Base-by-base conservation (phyloP, 2,888 invertebrate genomes). In the Theretra japonica region DNA sequence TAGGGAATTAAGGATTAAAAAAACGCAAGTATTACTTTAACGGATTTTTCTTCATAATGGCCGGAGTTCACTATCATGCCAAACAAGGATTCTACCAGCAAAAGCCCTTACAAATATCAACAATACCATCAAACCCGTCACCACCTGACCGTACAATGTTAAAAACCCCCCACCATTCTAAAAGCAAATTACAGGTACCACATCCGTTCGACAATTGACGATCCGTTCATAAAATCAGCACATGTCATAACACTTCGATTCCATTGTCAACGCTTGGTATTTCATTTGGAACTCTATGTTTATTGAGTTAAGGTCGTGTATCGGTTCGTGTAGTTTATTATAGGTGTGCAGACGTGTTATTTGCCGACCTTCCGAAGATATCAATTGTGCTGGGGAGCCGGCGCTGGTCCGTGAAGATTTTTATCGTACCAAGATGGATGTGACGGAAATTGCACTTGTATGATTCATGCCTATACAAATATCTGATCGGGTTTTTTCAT, bases 301-400 rank as follows among this genome's bases (percentile, higher is more conserved):
- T n/a, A 33, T 30, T n/a, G 19, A 6, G 5, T 33, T 60, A 60
- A 33, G 33, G 60, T 33, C 3, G 60, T 30, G 19, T 28, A 59
- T 17, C 53, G 4, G 25, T 19, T 25, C 30, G 19, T 6, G 0
- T 17, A 41, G 65, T 17, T 41, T 65, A 65, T 41, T 65, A 65
- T 17, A 65, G 41, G 65, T 65, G 48, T 48, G 21, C 41, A 48
- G 65, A 79, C 81, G 77, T 86, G 82, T 83, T 86, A 86, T 86
- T 86, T 83, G 83, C 80, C 80, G 87, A 85, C 88, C 89, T 88
- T 89, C 88, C 87, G 85, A 82, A 85, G 82, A 85, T 88, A 88
- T 87, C 89, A 89, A 89, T 89, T 88, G 88, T 77, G 78, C 68
- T 71, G 73, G 21, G 68, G 72, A 53, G 53, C n/a, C 53, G 53